Base-by-base conservation (phyloP, 2,113 vertebrate genomes). In the Silurus glanis region DNA sequence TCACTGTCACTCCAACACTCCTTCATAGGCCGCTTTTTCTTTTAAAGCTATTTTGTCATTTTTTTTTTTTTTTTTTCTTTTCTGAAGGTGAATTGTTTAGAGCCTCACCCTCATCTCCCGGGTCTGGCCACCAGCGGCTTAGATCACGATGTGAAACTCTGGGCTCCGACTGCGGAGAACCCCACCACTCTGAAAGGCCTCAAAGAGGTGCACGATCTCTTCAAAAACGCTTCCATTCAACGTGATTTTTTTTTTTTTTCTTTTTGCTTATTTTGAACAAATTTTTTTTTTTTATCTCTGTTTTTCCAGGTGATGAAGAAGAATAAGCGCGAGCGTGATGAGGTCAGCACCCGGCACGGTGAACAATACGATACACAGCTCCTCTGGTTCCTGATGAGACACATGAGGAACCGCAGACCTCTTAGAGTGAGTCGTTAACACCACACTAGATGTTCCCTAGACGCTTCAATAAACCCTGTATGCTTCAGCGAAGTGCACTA, bases 351-450 rank as follows among this genome's bases (percentile, higher is more conserved):
- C 71, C 96, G 97, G 79, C 97, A 98, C 49, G 96, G 97, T 0
- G 97, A 99, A 92, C 94, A 97, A 93, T 98, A 98, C 0, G 97
- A 98, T 91, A 97, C 96, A 85, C 97, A 98, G 93, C 95, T 98
- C 94, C 95, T 99, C 86, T 99, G 97, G 97, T 98, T 98, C 92
- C 96, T 99, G 80, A 98, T 99, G 97, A 96, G 97, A 89, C 97
- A 99, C 94, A 96, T 99, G 95, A 95, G 97, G 75, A 97, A 98
- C 93, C 92, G 97, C 37, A 94, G 97, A 87, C 96, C 96, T 28
- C 94, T 94, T 84, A 93, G 97, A 94, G 97, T 99, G 92, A 93
- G 96, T 83, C 6, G 3, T 61, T 37, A 12, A 45, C 28, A 45
- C 55, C 0, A 0, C 4, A 12, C 55, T 5, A 84, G 16, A 37